Conservation (phyloP, 2,888 invertebrate genomes). For the Epinotia demarniana region DNA sequence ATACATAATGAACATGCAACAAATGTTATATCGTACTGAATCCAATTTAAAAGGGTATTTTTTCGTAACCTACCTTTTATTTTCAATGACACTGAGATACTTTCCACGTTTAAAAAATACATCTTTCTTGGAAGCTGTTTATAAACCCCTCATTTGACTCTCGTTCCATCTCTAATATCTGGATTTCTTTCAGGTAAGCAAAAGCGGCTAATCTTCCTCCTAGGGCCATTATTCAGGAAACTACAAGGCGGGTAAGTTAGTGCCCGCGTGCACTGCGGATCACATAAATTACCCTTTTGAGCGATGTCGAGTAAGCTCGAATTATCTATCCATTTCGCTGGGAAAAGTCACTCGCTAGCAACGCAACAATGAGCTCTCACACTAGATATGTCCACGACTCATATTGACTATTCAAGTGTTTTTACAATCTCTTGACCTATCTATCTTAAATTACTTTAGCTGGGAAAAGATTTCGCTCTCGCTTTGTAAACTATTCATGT, state of each 20-base stretch:
- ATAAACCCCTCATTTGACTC: constrained; percentile 11
- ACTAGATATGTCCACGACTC: constrained; percentile 16
- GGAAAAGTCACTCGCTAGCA: constrained; percentile 26
- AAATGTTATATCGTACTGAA: no score
- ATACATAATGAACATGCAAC: no score
- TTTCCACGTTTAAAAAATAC: not conserved
- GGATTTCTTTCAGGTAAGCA: constrained; percentile 43
- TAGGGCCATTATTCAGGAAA: constrained; percentile 41
- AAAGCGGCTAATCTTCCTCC: constrained; percentile 33
- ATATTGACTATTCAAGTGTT: constrained; percentile 16
- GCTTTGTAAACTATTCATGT: not conserved
- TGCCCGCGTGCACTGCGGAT: constrained; percentile 41
- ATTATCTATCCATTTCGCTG: constrained; percentile 37
- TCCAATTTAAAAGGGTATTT: no score
- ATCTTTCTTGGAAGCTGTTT: not conserved
- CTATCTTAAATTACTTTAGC: not conserved
- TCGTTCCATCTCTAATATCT: constrained; percentile 25
- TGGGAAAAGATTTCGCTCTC: not conserved
- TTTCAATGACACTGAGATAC: not conserved
- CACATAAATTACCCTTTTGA: constrained; percentile 45
- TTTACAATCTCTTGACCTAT: constrained; percentile 14
- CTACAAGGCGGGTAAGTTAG: constrained; percentile 43
- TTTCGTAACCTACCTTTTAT: not conserved
- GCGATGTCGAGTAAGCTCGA: constrained; percentile 43
- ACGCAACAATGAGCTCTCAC: constrained; percentile 29